Evolutionary conservation across 2,797 vertebrate species (phyloP), one percentile per base, ranked within the genome.

Genomic region (Peromyscus attwateri): DNA sequence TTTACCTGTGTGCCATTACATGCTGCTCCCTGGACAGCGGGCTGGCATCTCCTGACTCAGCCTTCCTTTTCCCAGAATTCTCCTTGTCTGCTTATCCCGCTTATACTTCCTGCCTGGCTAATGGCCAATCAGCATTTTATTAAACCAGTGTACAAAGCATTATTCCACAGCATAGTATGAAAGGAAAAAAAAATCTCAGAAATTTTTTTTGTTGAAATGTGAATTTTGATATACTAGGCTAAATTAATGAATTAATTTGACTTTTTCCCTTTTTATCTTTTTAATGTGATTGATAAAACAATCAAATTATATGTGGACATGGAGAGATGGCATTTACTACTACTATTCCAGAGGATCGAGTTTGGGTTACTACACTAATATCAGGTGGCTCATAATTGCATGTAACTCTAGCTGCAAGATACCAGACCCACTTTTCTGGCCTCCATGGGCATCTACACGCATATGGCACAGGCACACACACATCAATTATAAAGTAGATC

Each of bases 251-350:
- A 37, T 87, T 94, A 90, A 80, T 88, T 88, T 91, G n/a, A 3
- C 40, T 52, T 49, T 37, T 75, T 92, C 0, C 43, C 57, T 37
- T 85, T 83, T 75, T 75, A 34, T 68, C 31, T 88, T 91, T 97
- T 91, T 96, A 88, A 94, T 93, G 16, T 92, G 34, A 68, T 23
- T 89, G 2, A 21, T 94, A 83, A 84, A 70, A 83, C 64, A 64
- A 31, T 85, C 90, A 76, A 57, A 89, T 88, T 87, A 49, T 17
- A 37, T 12, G 12, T 68, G 8, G 19, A 23, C 57, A 43, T 77
- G 83, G 0, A 85, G 29, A 43, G 64, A 68, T n/a, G 31, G 31
- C 31, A 68, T 49, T 85, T 68, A 43, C 31, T 68, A 34, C 43
- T 68, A 5, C 31, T 49, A 34, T 85, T 85, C 27, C 40, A 85